Evolutionary conservation across 2,797 vertebrate species (phyloP), one percentile per base, ranked within the genome.

Genomic region (Danionella dracula): DNA sequence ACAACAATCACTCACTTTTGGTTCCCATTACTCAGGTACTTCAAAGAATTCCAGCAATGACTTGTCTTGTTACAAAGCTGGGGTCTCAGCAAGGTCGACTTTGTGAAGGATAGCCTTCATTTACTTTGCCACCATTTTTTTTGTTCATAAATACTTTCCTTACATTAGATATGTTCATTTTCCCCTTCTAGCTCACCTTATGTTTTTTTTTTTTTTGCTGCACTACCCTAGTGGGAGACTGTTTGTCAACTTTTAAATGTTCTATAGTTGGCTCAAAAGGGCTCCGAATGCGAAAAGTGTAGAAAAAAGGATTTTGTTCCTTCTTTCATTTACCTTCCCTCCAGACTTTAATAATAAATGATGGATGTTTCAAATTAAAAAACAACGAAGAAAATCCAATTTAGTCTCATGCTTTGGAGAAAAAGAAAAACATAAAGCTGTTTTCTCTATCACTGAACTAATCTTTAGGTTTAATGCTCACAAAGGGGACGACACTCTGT

Each of bases 331-430:
- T 79, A 75, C 55, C 56, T 78, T 82, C 72, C 72, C 81, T 82
- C 76, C 71, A 77, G 82, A 84, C 85, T 94, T 94, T 94, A 93
- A 94, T 95, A 92, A 92, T 93, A 94, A 92, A 94, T 94, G 91
- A 96, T 94, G 92, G 92, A 96, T 96, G 92, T 90, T 85, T 90
- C 88, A 93, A 94, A 96, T 94, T 93, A 94, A 87, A 88, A 91
- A 88, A 86, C 75, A 88, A 87, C 87, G 85, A 89, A 85, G 81
- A 92, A 94, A 96, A 95, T 95, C 90, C 90, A 95, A 94, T 96
- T 94, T 94, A 89, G 89, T 89, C 84, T 85, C 82, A 85, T 89
- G 91, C 86, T 87, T 93, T 90, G 88, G 89, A 91, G 89, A 88
- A 85, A 55, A 90, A 90, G 88, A 90, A 90, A 92, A 91, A 78